Evolutionary conservation across 2,888 invertebrate genomes (phyloP).

Genomic region (Acrobeloides nanus): DNA sequence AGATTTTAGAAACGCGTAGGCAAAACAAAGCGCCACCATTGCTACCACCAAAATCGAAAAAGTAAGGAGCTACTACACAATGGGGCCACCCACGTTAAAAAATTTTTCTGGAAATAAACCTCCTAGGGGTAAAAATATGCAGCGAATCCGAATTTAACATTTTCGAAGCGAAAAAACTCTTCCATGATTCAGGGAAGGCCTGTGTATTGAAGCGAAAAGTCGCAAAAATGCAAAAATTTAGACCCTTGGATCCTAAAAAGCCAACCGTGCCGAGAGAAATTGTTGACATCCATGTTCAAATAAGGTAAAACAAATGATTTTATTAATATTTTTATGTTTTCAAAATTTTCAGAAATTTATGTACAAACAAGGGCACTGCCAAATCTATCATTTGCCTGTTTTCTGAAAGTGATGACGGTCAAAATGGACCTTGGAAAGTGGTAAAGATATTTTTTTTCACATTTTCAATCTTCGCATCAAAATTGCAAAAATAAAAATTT

Average conservation of each 20-base stretch:
- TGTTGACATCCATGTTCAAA: slow-evolving; percentile 22
- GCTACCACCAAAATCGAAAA: slow-evolving; percentile 32
- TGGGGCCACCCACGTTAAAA: no score
- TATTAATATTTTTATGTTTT: background rate
- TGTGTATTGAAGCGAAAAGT: no score
- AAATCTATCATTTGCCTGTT: slow-evolving; percentile 23
- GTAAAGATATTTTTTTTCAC: slow-evolving; percentile 18
- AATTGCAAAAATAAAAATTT: background rate
- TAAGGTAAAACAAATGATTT: slow-evolving; percentile 14
- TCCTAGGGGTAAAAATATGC: no score
- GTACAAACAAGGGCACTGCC: slow-evolving; percentile 2
- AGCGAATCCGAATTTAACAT: no score
- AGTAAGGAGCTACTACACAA: no score
- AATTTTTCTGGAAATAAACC: no score
- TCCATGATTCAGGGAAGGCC: no score
- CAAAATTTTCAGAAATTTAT: slow-evolving; percentile 13
- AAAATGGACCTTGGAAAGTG: slow-evolving; percentile 35
- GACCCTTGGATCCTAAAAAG: no score
- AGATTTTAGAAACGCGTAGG: slow-evolving; percentile 38
- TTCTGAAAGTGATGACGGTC: slow-evolving; percentile 29
- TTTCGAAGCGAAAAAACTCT: no score
- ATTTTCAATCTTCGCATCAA: background rate
- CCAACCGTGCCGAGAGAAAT: slow-evolving; percentile 23
- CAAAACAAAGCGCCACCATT: slow-evolving; percentile 38
- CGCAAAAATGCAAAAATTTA: no score